Conservation (phyloP, 2,113 vertebrate species). For the Nibea albiflora region DNA sequence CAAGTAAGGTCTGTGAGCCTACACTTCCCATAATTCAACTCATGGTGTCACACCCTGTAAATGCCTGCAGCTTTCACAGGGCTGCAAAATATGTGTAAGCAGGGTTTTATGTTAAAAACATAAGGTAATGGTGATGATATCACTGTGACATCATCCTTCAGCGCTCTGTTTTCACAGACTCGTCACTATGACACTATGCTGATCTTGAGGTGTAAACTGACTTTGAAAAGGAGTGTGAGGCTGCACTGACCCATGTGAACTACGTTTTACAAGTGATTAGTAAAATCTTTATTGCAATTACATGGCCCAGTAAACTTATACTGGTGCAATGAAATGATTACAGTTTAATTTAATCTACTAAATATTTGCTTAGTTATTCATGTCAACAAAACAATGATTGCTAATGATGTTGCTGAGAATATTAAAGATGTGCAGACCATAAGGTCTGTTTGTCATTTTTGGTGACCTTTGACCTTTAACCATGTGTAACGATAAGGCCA, state of each 20-base stretch:
- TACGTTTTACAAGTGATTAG: neutral
- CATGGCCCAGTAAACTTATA: neutral
- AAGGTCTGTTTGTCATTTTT: neutral
- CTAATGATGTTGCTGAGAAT: neutral
- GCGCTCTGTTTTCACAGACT: too few relatives aligned
- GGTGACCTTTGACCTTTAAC: too few relatives aligned
- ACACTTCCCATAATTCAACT: neutral
- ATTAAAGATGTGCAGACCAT: neutral
- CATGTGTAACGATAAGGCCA: neutral
- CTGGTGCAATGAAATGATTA: neutral
- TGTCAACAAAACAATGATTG: neutral
- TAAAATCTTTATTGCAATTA: neutral
- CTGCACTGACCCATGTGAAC: neutral
- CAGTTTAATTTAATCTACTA: neutral
- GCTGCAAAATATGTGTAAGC: neutral
- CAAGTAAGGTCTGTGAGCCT: neutral
- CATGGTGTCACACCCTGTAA: neutral
- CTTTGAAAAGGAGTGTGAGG: neutral
- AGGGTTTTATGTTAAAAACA: neutral
- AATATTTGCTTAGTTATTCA: neutral
- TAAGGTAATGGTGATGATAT: neutral
- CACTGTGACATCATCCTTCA: neutral
- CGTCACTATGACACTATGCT: too few relatives aligned
- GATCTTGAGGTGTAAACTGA: too few relatives aligned
- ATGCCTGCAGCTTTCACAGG: neutral